phyloP scores from a whole-genome alignment of 2,797 vertebrate species.

The Chelon labrosus region DNA sequence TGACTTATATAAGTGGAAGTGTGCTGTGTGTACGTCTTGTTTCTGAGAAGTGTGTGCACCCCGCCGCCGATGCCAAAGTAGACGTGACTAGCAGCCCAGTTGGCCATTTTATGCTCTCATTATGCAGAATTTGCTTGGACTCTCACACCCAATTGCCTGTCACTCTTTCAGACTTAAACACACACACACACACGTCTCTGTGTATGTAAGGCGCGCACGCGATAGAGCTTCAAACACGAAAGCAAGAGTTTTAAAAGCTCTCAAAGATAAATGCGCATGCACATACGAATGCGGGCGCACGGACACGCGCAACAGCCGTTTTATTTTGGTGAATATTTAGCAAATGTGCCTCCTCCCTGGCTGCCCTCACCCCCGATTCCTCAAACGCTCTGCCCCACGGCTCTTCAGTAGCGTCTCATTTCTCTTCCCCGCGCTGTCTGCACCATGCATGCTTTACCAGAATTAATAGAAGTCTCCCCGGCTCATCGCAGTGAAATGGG shows the following conservation, averaged over 20 bases:
- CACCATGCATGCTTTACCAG: slow-evolving; percentile 65
- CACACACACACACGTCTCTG: neutral
- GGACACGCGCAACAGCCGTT: neutral
- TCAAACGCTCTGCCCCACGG: slow-evolving; percentile 37
- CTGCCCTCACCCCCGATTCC: slow-evolving; percentile 41
- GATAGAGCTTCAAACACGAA: slow-evolving; percentile 24
- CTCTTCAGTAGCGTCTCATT: slow-evolving; percentile 52
- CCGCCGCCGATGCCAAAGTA: slow-evolving; percentile 31
- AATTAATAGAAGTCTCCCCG: slow-evolving; percentile 74
- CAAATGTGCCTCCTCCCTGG: slow-evolving; percentile 36
- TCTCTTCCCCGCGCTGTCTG: slow-evolving; percentile 50
- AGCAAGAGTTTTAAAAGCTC: slow-evolving; percentile 23
- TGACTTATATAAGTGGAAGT: slow-evolving; percentile 15
- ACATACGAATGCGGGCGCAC: slow-evolving; percentile 27
- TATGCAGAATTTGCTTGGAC: slow-evolving; percentile 58
- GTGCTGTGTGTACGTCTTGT: slow-evolving; percentile 11
- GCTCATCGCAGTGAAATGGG: slow-evolving; percentile 65
- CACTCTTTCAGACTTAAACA: slow-evolving; percentile 27
- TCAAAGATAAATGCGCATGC: slow-evolving; percentile 13
- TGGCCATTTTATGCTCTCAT: slow-evolving; percentile 59
- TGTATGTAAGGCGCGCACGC: neutral
- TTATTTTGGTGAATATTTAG: slow-evolving; percentile 56
- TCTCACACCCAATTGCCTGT: slow-evolving; percentile 45
- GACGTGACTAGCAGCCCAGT: slow-evolving; percentile 67
- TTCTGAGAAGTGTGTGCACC: slow-evolving; percentile 31